Conservation (phyloP, 2,797 vertebrate species). For the Falco cherrug region DNA sequence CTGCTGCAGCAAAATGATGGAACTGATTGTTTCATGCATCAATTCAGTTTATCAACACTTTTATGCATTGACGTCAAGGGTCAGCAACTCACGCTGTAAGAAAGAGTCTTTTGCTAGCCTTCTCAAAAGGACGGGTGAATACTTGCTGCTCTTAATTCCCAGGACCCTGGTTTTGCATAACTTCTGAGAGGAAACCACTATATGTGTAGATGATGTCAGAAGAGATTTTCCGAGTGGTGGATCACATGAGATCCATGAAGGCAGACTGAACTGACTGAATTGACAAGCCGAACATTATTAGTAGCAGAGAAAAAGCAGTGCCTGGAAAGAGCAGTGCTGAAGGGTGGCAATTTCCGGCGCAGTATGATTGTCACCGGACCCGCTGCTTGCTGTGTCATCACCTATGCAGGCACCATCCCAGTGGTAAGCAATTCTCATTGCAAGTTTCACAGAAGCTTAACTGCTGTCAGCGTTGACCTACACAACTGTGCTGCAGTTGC, state of each 20-base stretch:
- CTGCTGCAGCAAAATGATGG: background rate
- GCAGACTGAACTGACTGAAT: background rate
- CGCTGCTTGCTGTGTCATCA: background rate
- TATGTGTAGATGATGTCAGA: background rate
- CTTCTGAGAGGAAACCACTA: background rate
- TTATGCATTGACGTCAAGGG: background rate
- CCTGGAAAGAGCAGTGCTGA: background rate
- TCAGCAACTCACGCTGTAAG: background rate
- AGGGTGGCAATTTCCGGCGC: background rate
- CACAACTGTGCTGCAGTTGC: background rate
- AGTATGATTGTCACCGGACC: background rate
- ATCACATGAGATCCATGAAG: background rate
- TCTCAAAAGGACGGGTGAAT: background rate
- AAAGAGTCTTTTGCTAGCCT: background rate
- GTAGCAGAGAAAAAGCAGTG: background rate
- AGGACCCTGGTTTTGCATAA: background rate
- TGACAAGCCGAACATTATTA: background rate
- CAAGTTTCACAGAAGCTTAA: slow-evolving; percentile 14
- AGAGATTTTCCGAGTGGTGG: background rate
- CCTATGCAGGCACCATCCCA: background rate
- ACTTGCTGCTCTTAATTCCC: background rate
- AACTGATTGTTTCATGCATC: background rate
- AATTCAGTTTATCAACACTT: background rate
- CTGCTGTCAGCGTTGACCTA: background rate
- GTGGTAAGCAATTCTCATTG: background rate